Evolutionary conservation across 2,113 vertebrate genomes (phyloP), one percentile per base, ranked within the genome.

Genomic region (Probosciger aterrimus): DNA sequence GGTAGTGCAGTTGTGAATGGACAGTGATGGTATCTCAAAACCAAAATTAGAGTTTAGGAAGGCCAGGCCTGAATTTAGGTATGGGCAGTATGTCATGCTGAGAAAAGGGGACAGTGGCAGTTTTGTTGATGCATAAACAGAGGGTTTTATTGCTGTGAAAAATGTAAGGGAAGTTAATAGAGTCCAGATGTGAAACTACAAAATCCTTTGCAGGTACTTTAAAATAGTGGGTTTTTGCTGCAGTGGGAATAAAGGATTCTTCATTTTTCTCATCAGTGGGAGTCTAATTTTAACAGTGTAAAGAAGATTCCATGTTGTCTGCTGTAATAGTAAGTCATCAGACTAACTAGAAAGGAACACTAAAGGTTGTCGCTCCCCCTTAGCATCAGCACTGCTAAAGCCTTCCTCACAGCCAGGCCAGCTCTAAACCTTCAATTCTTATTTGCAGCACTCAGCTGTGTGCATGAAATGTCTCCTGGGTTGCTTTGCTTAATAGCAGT

Each of bases 291-390:
- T 39, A 78, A 49, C 30, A 60, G 33, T 4, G 0, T 35, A 20
- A 43, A 44, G n/a, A 79, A 43, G 20, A 30, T 46, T 70, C 62
- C 1, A 1, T 65, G 18, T 49, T 88, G 62, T 76, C 57, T 71
- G 35, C n/a, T 73, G 0, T 33, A 28, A 28, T 63, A 75, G 31
- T 68, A 73, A 86, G 33, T 74, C 23, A 73, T 88, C 43, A 50
- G 76, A 59, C n/a, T 86, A 86, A 90, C 50, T 68, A 60, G 64
- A 68, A 88, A 71, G 85, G 80, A 88, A 12, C 35, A 9, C 64
- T 19, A 68, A 53, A 68, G 55, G 53, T 88, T 97, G 95, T 96
- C 95, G 37, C 18, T 78, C 65, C 18, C 18, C 39, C 41, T 95
- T 73, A 93, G 57, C 77, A 76, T 95, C 92, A 95, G 44, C 5